Base-by-base conservation (phyloP, 2,797 vertebrate genomes). In the Hipposideros larvatus region DNA sequence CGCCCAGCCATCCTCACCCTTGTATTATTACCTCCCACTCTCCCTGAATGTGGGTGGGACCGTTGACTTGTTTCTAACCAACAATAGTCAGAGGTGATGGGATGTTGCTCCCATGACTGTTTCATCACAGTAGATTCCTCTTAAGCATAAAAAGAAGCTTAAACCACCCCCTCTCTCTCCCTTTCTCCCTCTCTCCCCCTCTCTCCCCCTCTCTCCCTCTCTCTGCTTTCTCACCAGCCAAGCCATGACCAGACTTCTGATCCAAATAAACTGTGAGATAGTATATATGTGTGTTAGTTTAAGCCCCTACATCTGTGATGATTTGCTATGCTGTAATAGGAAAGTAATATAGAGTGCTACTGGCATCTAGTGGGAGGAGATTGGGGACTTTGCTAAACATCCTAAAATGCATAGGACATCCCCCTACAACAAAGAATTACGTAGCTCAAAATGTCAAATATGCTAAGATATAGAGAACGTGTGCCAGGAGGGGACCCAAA, bases 301-400 rank as follows among this genome's bases (percentile, higher is more conserved):
- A 31, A 83, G 19, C 14, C 11, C 28, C 22, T 84, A 31, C 4
- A 21, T 88, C 57, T 71, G 3, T 65, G 31, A 46, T 26, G 19
- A 70, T 48, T 48, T 84, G 21, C 84, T 63, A 15, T 73, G 16
- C 2, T 73, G 43, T 55, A 84, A 77, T 48, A 91, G 15, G n/a
- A 68, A 87, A 87, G 4, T 70, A 63, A 88, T 83, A 71, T 14
- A 96, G 77, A 77, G 14, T 48, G 59, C 46, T 84, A 70, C 63
- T 94, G 83, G 88, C 77, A 87, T 71, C 55, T 94, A 84, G 55
- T 94, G 63, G 77, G 88, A 91, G 77, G 88, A 96, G 19, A 65
- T 41, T 21, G 48, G 26, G 55, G 55, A 84, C 78, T 75, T 51
- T 57, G 24, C 75, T 57, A 87, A 83, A 78, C 4, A 61, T 79